Evolutionary conservation across 2,797 vertebrate species (phyloP), one percentile per base, ranked within the genome.

Genomic region (Pantherophis vulpinus): DNA sequence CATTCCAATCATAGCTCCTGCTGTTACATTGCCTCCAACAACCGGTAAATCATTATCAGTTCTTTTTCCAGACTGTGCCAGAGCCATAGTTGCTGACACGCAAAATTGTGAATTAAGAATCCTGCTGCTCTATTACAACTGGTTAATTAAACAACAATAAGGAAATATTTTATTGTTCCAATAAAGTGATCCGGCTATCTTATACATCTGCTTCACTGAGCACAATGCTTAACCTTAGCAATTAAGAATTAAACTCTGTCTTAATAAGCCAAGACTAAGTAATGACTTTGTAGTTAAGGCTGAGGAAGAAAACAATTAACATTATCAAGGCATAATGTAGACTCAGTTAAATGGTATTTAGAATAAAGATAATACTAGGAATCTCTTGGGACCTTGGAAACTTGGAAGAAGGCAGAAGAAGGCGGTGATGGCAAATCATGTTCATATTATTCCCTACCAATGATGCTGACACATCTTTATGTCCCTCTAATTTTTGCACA

Each of bases 201-300:
- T 27, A 90, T 23, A 74, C n/a, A 56, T 90, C 27, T 13, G 37
- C 29, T 60, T 91, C 90, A 60, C 60, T 47, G 20, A 54, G 51
- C 27, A 25, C 37, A 92, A 94, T 54, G 92, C 42, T 94, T 93
- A 95, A 96, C 96, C 96, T 96, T 95, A 94, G 94, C 74, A 79
- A 58, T 47, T 95, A 94, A 74, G 94, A 94, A 95, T 92, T 94
- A 94, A 94, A 93, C 92, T 58, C n/a, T 13, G 32, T n/a, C 58
- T 79, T 79, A 91, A 58, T 58, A 91, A 29, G 42, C 20, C 37
- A 90, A 60, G 79, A 47, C 90, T 86, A 86, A 86, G 56, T 58
- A 61, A 86, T 60, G 9, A 56, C 0, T 79, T 60, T 63, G 58
- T 32, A 86, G 56, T 61, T 47, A 91, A 51, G 18, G 29, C 5